These are phyloP conservation scores for Margarornis squamiger DNA, from an alignment of 2,797 vertebrate genomes.

Conservation along the genomic window DNA sequence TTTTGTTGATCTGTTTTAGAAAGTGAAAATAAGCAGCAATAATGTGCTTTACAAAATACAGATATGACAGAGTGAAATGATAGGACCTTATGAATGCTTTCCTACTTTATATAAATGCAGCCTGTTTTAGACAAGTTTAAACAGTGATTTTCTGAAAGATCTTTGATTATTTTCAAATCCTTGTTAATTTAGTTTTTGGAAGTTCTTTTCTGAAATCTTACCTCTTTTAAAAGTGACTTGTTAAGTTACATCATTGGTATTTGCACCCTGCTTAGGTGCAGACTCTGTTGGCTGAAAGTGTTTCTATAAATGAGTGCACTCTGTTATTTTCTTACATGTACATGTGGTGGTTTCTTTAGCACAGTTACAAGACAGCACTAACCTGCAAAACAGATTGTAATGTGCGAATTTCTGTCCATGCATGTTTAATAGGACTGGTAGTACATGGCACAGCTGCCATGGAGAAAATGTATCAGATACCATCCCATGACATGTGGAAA, in stretches of 20 bases:
- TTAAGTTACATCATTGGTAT: accelerated
- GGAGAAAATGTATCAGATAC: neutral
- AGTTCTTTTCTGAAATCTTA: neutral
- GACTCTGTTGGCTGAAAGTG: neutral
- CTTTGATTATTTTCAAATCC: neutral
- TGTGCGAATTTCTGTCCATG: neutral
- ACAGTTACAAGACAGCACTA: neutral
- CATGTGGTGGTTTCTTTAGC: neutral
- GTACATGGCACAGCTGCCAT: neutral
- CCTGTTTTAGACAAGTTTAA: neutral
- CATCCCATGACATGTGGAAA: neutral
- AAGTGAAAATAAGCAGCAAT: neutral
- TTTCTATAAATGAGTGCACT: neutral
- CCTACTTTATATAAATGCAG: neutral
- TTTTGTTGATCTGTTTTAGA: neutral
- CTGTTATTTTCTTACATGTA: neutral
- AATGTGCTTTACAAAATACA: neutral
- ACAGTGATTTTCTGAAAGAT: neutral
- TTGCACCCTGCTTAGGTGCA: neutral
- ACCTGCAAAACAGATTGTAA: neutral
- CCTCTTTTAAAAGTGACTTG: neutral
- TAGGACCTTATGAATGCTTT: neutral
- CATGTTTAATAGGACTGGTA: neutral
- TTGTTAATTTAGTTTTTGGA: neutral
- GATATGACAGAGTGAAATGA: neutral